These are phyloP conservation scores for Picathartes gymnocephalus DNA, from an alignment of 2,113 vertebrate species.

Conservation along the genomic window DNA sequence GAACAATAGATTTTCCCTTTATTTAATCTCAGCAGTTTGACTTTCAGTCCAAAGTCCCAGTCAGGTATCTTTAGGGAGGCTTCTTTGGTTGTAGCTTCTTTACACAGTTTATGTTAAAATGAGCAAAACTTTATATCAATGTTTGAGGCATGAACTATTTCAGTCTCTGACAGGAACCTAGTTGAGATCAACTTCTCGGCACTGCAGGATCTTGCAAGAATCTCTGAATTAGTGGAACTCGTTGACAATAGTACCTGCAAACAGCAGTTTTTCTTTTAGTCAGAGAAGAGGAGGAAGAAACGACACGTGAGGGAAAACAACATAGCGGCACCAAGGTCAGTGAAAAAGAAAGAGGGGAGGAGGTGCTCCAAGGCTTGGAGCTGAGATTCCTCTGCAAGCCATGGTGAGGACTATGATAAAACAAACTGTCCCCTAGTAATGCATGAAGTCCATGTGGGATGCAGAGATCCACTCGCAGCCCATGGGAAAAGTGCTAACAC, in stretches of 20 bases:
- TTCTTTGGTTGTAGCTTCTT: too few relatives aligned
- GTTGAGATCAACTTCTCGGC: neutral
- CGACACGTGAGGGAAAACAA: neutral
- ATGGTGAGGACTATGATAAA: neutral
- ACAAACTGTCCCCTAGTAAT: neutral
- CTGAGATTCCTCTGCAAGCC: neutral
- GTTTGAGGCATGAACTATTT: too few relatives aligned
- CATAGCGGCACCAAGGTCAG: too few relatives aligned
- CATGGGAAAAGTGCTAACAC: neutral
- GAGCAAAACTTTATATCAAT: too few relatives aligned
- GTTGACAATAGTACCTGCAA: neutral
- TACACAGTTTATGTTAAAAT: too few relatives aligned
- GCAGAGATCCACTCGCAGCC: neutral
- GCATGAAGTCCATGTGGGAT: neutral
- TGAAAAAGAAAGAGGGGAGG: too few relatives aligned
- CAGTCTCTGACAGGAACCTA: too few relatives aligned
- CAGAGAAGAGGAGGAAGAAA: neutral
- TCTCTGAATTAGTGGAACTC: neutral
- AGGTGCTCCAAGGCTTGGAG: accelerated
- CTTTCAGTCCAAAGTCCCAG: too few relatives aligned
- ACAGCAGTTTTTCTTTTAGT: neutral
- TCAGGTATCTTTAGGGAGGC: too few relatives aligned
- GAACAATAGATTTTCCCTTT: too few relatives aligned
- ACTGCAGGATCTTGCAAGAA: neutral
- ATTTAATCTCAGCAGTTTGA: too few relatives aligned